These are phyloP conservation scores for human (Homo sapiens) DNA, from an alignment of 2,113 vertebrate species.

Conservation along the genomic window GRCh38 chr5:80016001-80016500, in stretches of 20 bases:
- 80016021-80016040: background rate
- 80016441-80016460: slow-evolving; percentile 58
- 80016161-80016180: background rate
- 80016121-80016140: background rate
- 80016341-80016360: background rate
- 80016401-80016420: slow-evolving; percentile 64
- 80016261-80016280: background rate
- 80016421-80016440: slow-evolving; percentile 27
- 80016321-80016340: background rate
- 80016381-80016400: slow-evolving; percentile 44
- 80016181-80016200: background rate
- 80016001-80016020: background rate
- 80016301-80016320: background rate
- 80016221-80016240: background rate
- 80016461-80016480: slow-evolving; percentile 65
- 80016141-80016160: background rate
- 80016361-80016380: slow-evolving; percentile 26
- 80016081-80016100: background rate
- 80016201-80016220: background rate
- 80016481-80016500: slow-evolving; percentile 53
- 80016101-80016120: background rate
- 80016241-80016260: background rate
- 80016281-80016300: background rate
- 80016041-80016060: background rate
- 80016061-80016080: background rate